phyloP scores from a whole-genome alignment of 2,888 invertebrate genomes.

The Ormia ochracea region DNA sequence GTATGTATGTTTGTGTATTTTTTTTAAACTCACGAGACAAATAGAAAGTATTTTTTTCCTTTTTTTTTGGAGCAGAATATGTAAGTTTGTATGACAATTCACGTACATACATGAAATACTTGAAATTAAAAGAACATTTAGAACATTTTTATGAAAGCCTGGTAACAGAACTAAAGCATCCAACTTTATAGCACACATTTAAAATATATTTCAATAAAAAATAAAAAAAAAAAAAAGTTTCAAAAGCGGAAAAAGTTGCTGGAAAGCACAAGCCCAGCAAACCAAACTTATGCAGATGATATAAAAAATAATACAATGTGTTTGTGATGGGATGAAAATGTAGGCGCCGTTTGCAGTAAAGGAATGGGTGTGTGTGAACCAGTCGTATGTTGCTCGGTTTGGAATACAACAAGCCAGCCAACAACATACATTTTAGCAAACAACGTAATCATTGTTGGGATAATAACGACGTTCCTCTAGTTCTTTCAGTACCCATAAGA shows the following conservation, averaged over 20 bases:
- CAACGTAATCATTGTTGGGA: constrained; percentile 8
- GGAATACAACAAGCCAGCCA: too few relatives aligned
- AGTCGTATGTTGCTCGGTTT: too few relatives aligned
- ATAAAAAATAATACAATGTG: constrained; percentile 18
- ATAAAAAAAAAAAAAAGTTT: not conserved
- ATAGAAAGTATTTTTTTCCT: not conserved
- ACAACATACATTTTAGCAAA: constrained; percentile 2
- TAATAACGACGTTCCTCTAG: constrained; percentile 52
- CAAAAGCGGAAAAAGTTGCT: constrained; percentile 51
- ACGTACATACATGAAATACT: not conserved
- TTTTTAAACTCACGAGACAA: not conserved
- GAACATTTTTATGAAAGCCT: constrained; percentile 52
- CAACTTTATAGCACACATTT: constrained; percentile 23
- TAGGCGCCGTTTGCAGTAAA: constrained; percentile 11
- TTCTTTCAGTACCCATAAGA: constrained; percentile 34
- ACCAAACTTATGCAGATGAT: constrained; percentile 14
- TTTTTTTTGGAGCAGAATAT: not conserved
- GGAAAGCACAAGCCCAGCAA: constrained; percentile 11
- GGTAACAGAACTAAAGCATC: constrained; percentile 15
- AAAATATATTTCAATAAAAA: constrained; percentile 2
- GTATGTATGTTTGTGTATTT: not conserved
- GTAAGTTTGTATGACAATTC: too few relatives aligned
- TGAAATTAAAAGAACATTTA: constrained; percentile 52
- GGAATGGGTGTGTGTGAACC: not conserved
- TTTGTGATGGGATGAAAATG: not conserved